A percentile compares a stretch with the other conserved stretches of the same genome.
Conservation (phyloP, 2,888 invertebrate species). For the Ptychoptera albimana region DNA sequence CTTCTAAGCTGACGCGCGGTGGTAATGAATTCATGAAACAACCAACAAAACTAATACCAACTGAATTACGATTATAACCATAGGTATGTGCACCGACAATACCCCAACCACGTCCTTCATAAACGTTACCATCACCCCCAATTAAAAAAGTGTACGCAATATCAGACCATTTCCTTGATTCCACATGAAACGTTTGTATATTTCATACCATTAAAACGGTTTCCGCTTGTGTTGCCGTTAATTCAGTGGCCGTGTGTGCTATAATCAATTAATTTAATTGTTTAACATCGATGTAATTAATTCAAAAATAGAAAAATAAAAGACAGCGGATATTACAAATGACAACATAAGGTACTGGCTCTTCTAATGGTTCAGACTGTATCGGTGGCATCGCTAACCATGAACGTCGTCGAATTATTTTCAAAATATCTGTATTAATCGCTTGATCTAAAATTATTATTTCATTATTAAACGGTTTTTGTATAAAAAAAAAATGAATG, state of each 20-base stretch:
- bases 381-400: conserved; percentile 35
- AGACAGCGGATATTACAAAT: conserved; percentile 27
- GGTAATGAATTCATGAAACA: conserved; percentile 34
- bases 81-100: conserved; percentile 36
- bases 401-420: conserved; percentile 24
- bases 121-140: conserved; percentile 38
- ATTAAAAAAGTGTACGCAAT: conserved; percentile 39
- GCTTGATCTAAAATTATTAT: conserved; percentile 15
- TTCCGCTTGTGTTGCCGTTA: conserved; percentile 29
- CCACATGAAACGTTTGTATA: conserved; percentile 35
- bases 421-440: conserved; percentile 18
- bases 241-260: conserved; percentile 37
- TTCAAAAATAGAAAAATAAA: background rate
- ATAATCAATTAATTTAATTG: conserved; percentile 5
- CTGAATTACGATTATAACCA: conserved; percentile 33
- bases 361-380: conserved; percentile 19
- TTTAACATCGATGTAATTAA: background rate
- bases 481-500: too few species aligned
- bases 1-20: conserved; percentile 25
- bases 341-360: conserved; percentile 32
- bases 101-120: conserved; percentile 40
- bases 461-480: too few species aligned
- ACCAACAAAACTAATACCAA: conserved; percentile 38
- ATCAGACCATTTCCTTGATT: conserved; percentile 35
- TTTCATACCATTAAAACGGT: conserved; percentile 31